These are phyloP conservation scores for Lerema accius DNA, from an alignment of 1,140 invertebrate genomes.

Conservation along the genomic window DNA sequence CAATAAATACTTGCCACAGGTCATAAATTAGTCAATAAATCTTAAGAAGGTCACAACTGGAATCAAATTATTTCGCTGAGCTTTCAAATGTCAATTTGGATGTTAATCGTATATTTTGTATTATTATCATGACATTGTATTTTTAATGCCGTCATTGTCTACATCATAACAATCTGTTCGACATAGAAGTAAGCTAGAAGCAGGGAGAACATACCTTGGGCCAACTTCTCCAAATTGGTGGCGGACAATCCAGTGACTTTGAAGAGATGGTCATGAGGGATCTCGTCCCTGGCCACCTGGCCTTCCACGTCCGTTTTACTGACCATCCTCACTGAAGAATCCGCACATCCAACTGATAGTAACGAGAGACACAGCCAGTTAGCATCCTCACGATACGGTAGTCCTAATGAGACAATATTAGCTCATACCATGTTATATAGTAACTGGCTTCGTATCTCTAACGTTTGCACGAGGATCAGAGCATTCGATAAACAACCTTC, in stretches of 20 bases:
- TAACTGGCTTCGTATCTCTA: slow-evolving; percentile 39
- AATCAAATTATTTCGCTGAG: no score
- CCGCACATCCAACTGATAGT: slow-evolving; percentile 36
- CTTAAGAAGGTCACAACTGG: no score
- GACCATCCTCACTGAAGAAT: slow-evolving; percentile 36
- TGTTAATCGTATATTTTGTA: no score
- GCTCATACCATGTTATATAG: slow-evolving; percentile 44
- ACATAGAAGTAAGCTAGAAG: no score
- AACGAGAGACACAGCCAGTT: slow-evolving; percentile 16
- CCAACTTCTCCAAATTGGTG: slow-evolving; percentile 67
- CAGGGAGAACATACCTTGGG: slow-evolving; percentile 54
- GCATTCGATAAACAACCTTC: slow-evolving; percentile 40
- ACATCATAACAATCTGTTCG: no score
- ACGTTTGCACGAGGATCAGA: slow-evolving; percentile 49
- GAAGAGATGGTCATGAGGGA: slow-evolving; percentile 68
- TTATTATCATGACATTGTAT: no score
- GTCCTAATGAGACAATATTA: slow-evolving; percentile 32
- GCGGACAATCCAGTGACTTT: slow-evolving; percentile 71
- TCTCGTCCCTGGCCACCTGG: slow-evolving; percentile 51
- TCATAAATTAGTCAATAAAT: no score
- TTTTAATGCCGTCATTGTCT: no score
- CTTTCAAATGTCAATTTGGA: no score
- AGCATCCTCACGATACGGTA: slow-evolving; percentile 38
- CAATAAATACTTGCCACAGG: no score
- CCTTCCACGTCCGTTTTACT: slow-evolving; percentile 52